Conservation (phyloP, 2,113 vertebrate species). For the Ivindomyrus marchei region DNA sequence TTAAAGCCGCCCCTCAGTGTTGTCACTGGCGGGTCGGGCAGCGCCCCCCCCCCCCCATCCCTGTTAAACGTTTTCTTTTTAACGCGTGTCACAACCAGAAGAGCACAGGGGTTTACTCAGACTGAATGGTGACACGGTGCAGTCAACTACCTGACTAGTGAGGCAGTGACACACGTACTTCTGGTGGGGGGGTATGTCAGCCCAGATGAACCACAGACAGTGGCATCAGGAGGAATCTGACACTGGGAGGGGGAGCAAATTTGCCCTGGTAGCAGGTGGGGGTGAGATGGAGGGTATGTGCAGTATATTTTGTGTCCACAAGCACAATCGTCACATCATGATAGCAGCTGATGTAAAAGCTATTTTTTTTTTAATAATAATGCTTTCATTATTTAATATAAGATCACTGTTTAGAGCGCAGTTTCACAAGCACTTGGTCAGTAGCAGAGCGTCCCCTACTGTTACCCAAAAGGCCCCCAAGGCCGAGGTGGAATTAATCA, state of each 20-base stretch:
- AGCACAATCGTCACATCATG: no score
- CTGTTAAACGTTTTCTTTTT: not conserved
- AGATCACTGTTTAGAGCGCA: not conserved
- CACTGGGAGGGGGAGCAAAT: not conserved
- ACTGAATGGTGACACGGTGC: not conserved
- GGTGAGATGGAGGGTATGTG: not conserved
- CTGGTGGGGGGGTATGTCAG: not conserved
- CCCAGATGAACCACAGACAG: not conserved
- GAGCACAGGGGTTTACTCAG: not conserved
- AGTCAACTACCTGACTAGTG: not conserved
- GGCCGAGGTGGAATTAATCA: not conserved
- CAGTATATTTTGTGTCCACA: not conserved
- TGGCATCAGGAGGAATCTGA: no score
- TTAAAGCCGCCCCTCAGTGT: not conserved
- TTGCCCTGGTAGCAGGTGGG: not conserved
- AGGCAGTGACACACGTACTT: not conserved
- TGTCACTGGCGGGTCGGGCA: not conserved
- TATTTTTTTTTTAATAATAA: no score
- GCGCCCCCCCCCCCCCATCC: not conserved
- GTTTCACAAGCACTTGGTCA: not conserved
- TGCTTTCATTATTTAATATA: no score
- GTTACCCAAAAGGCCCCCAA: not conserved
- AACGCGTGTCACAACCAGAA: not conserved
- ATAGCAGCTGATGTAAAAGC: no score
- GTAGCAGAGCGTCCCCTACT: not conserved